These are phyloP conservation scores for Drosophila anceps DNA, from an alignment of 2,888 invertebrate species.

Conservation along the genomic window DNA sequence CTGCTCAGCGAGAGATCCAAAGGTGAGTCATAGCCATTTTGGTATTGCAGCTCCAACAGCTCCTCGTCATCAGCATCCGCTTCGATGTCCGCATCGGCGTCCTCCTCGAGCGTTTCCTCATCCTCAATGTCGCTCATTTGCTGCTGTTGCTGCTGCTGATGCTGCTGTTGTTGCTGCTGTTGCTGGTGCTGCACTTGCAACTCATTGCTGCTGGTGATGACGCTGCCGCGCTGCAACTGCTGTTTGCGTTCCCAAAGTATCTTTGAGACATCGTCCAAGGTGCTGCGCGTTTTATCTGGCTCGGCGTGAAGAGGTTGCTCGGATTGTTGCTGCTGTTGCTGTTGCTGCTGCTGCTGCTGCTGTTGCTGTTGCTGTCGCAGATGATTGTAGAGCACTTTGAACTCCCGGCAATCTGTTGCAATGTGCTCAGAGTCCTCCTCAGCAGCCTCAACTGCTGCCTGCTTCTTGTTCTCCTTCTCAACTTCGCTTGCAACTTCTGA, in stretches of 20 bases:
- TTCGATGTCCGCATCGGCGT: conserved; percentile 75
- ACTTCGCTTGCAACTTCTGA: background rate
- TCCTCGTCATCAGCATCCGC: conserved; percentile 73
- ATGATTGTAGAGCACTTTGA: conserved; percentile 84
- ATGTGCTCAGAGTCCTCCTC: conserved; percentile 45
- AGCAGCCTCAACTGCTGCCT: background rate
- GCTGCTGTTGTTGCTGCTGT: conserved; percentile 23
- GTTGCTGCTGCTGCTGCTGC: conserved; percentile 78
- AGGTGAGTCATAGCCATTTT: conserved; percentile 89
- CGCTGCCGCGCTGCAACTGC: conserved; percentile 70
- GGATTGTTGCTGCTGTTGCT: conserved; percentile 38
- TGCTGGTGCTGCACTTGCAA: conserved; percentile 45
- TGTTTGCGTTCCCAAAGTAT: conserved; percentile 68
- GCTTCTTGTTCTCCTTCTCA: conserved; percentile 5
- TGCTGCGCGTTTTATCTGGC: conserved; percentile 70
- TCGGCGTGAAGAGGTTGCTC: conserved; percentile 55
- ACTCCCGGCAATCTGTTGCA: conserved; percentile 74
- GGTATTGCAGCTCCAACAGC: conserved; percentile 69
- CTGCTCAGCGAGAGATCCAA: conserved; percentile 91
- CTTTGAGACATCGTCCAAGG: conserved; percentile 74
- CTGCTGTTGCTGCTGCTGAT: conserved; percentile 42
- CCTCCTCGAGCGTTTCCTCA: conserved; percentile 67
- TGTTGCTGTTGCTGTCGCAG: conserved; percentile 77
- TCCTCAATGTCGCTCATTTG: conserved; percentile 71
- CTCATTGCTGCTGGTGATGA: conserved; percentile 66